phyloP scores from a whole-genome alignment of 2,888 invertebrate species.

The Alcis repandata region DNA sequence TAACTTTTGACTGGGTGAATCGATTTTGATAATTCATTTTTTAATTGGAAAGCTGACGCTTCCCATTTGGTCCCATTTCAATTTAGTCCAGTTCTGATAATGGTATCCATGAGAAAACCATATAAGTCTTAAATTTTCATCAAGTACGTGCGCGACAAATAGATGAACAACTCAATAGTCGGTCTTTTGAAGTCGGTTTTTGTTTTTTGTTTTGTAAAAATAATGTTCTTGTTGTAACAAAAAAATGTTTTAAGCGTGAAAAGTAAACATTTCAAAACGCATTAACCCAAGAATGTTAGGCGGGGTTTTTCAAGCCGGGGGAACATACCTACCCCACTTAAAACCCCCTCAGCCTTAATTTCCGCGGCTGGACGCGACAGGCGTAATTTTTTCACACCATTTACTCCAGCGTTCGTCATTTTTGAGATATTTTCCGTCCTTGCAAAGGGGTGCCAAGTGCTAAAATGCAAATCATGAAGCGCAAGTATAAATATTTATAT shows the following conservation, averaged over 20 bases:
- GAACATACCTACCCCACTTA: conserved; percentile 41
- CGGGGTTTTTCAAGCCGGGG: conserved; percentile 15
- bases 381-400: conserved; percentile 81
- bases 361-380: conserved; percentile 64
- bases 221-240: too few relatives aligned
- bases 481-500: conserved; percentile 74
- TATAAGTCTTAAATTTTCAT: too few relatives aligned
- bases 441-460: conserved; percentile 60
- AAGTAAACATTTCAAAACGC: conserved; percentile 38
- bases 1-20: too few relatives aligned
- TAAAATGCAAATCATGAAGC: conserved; percentile 77
- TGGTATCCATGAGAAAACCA: too few relatives aligned
- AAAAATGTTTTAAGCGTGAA: conserved; percentile 5
- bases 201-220: too few relatives aligned
- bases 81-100: too few relatives aligned
- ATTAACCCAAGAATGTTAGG: conserved; percentile 54
- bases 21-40: too few relatives aligned
- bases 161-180: too few relatives aligned
- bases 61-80: too few relatives aligned
- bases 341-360: conserved; percentile 59
- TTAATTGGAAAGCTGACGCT: too few relatives aligned
- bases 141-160: too few relatives aligned
- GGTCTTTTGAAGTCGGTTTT: too few relatives aligned
- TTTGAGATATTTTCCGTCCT: conserved; percentile 69
- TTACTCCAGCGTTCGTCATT: conserved; percentile 80